Evolutionary conservation across 2,888 invertebrate genomes (phyloP).

Genomic region (Rosalia funebris): DNA sequence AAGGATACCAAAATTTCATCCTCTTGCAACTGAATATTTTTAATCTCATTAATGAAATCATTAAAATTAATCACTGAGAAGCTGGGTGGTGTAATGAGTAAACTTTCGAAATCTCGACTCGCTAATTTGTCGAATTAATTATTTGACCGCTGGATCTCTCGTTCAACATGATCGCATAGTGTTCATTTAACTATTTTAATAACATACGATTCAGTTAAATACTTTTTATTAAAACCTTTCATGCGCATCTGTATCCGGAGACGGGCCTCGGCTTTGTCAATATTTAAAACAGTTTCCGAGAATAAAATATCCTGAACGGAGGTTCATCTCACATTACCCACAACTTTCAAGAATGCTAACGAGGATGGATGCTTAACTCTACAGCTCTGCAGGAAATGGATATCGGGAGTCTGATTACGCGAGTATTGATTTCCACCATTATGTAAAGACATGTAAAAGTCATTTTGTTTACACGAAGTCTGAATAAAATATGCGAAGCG

Average conservation of each 20-base stretch:
- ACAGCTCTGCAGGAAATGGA: constrained; percentile 30
- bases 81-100: too few relatives aligned
- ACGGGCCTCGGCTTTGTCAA: background rate
- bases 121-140: too few relatives aligned
- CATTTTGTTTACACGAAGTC: constrained; percentile 15
- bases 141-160: too few relatives aligned
- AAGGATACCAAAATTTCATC: too few relatives aligned
- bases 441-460: constrained; percentile 12
- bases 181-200: too few relatives aligned
- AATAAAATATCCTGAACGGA: too few relatives aligned
- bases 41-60: too few relatives aligned
- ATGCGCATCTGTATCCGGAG: background rate
- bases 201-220: too few relatives aligned
- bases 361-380: constrained; percentile 19
- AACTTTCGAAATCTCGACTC: too few relatives aligned
- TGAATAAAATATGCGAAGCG: constrained; percentile 13
- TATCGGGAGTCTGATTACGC: constrained; percentile 43
- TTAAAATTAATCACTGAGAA: too few relatives aligned
- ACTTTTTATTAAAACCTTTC: background rate
- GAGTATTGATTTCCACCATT: constrained; percentile 22
- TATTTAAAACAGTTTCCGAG: background rate
- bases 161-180: too few relatives aligned
- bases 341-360: constrained; percentile 9
- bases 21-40: too few relatives aligned
- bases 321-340: constrained; percentile 15